Conservation (phyloP, 2,797 vertebrate species). For the Enteromius argenteus region DNA sequence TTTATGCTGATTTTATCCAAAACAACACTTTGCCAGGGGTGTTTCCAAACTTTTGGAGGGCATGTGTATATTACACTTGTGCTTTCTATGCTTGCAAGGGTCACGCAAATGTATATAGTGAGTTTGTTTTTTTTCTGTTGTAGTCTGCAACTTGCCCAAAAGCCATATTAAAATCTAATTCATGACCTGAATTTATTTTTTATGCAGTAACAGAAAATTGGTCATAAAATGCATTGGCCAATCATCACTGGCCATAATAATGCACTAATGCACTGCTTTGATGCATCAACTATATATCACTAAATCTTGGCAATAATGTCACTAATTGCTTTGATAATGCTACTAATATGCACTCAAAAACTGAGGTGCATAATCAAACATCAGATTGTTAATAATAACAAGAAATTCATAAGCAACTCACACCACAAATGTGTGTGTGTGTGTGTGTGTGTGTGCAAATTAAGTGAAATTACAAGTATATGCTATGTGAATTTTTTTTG, state of each 20-base stretch:
- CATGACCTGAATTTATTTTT: background rate
- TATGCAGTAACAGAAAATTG: background rate
- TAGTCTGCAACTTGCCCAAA: background rate
- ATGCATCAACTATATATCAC: background rate
- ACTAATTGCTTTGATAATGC: too few species aligned
- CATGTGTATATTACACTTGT: too few species aligned
- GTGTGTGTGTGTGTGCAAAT: background rate
- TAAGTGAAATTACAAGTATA: background rate
- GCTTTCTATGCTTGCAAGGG: constrained; percentile 35
- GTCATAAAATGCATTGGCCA: too few species aligned
- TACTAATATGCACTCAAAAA: background rate
- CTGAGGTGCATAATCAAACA: background rate
- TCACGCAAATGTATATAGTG: background rate
- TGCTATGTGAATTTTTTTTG: background rate
- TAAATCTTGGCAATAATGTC: too few species aligned
- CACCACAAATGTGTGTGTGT: background rate
- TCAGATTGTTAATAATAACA: background rate
- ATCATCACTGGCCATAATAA: background rate
- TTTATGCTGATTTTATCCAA: too few species aligned
- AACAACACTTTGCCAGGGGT: too few species aligned
- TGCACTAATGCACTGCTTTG: too few species aligned
- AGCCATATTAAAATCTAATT: background rate
- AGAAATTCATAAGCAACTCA: background rate
- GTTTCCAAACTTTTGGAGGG: too few species aligned
- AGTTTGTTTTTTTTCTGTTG: too few species aligned